Percentiles rank a stretch among this genome's conserved stretches.
phyloP scores from a whole-genome alignment of 2,888 invertebrate genomes.

The Phortica magna region DNA sequence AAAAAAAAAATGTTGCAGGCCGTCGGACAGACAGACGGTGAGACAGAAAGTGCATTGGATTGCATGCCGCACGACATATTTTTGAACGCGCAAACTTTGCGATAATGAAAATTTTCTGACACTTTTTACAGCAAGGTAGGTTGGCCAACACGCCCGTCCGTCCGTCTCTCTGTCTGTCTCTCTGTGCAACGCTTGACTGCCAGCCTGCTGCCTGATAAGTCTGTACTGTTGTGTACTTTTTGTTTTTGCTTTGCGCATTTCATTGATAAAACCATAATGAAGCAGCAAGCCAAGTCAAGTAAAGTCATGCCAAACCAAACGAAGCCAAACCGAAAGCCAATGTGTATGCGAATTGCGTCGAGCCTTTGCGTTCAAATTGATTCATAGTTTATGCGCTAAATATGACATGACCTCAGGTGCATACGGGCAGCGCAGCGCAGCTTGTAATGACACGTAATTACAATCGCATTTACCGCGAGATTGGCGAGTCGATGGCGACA shows the following conservation, averaged over 20 bases:
- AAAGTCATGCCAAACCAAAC: not conserved
- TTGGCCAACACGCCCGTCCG: not conserved
- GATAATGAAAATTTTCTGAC: slow-evolving; percentile 71
- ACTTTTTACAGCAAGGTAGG: slow-evolving; percentile 51
- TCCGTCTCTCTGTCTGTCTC: not conserved
- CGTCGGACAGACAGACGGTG: slow-evolving; percentile 1
- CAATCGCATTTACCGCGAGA: slow-evolving; percentile 67
- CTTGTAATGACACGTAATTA: slow-evolving; percentile 76
- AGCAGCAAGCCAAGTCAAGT: not conserved
- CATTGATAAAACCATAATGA: slow-evolving; percentile 27
- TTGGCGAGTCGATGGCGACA: slow-evolving; percentile 42
- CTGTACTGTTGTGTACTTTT: not conserved
- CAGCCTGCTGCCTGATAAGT: not conserved
- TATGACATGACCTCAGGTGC: slow-evolving; percentile 68
- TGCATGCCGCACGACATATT: slow-evolving; percentile 71
- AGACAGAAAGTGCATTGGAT: slow-evolving; percentile 47
- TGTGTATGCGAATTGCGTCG: not conserved
- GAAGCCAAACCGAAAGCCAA: not conserved
- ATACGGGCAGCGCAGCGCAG: slow-evolving; percentile 19
- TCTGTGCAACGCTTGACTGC: not conserved
- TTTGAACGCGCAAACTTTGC: slow-evolving; percentile 47
- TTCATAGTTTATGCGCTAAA: slow-evolving; percentile 72
- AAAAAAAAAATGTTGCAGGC: not conserved
- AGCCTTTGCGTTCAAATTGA: slow-evolving; percentile 55
- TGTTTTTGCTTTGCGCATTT: slow-evolving; percentile 6